Conservation (phyloP, 2,113 vertebrate species). For the Crotalus tigris region DNA sequence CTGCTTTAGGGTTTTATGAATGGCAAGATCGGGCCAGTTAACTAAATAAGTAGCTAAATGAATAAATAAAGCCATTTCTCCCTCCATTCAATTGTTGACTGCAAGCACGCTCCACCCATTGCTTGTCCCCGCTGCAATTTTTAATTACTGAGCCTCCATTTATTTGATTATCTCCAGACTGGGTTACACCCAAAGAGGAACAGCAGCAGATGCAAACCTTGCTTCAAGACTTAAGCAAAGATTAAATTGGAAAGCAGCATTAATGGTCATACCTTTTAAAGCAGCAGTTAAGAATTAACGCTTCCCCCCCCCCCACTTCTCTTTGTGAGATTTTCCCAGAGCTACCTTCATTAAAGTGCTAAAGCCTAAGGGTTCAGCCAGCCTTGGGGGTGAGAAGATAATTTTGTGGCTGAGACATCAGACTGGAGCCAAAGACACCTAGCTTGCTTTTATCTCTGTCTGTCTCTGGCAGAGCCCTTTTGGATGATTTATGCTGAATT, state of each 20-base stretch:
- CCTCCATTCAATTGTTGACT: not conserved
- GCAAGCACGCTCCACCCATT: not conserved
- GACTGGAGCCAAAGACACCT: not conserved
- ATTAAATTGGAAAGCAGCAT: not conserved
- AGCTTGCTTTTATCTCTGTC: constrained; percentile 20
- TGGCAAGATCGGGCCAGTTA: not conserved
- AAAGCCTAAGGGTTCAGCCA: not conserved
- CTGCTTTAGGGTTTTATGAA: not conserved
- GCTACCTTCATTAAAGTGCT: not conserved
- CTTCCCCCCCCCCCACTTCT: not conserved
- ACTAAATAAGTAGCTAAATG: too few relatives aligned
- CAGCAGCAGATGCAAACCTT: not conserved
- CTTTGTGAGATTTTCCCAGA: constrained; percentile 14
- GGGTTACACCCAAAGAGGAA: constrained; percentile 11
- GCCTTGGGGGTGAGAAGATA: not conserved
- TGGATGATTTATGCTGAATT: not conserved
- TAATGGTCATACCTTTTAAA: not conserved
- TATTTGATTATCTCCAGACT: not conserved
- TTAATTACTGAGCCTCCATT: not conserved
- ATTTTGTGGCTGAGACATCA: not conserved
- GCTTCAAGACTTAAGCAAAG: not conserved
- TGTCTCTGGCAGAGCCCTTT: not conserved
- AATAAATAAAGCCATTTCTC: not conserved
- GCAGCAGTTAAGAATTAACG: constrained; percentile 10
- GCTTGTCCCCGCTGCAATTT: not conserved